A percentile compares a stretch with the other conserved stretches of the same genome.
These are phyloP conservation scores for Trissolcus japonicus DNA, from an alignment of 2,888 invertebrate species.

Conservation along the genomic window DNA sequence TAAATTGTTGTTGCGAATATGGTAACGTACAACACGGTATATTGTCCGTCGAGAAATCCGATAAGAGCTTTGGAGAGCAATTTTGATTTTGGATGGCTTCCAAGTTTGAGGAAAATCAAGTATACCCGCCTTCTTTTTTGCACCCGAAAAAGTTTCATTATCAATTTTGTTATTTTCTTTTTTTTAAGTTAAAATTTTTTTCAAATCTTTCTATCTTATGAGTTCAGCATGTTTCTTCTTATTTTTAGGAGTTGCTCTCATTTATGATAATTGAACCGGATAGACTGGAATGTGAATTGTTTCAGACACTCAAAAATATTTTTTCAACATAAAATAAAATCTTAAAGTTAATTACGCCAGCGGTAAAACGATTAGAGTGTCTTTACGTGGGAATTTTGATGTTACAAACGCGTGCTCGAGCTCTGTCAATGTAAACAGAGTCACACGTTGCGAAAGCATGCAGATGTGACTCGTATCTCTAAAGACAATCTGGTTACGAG, in stretches of 20 bases:
- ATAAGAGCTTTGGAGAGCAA: conserved; percentile 48
- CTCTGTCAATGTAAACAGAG: conserved; percentile 42
- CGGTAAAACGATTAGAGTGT: conserved; percentile 33
- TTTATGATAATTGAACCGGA: too few relatives aligned
- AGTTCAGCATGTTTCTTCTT: neutral
- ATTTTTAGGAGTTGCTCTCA: too few relatives aligned
- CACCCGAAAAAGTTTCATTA: conserved; percentile 41
- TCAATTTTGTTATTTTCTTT: conserved; percentile 3
- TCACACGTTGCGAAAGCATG: conserved; percentile 30
- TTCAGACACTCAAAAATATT: neutral
- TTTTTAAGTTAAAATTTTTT: neutral
- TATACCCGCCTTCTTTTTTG: conserved; percentile 39
- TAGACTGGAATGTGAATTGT: neutral
- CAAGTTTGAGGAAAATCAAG: conserved; percentile 53
- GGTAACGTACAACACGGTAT: conserved; percentile 11
- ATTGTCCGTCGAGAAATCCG: conserved; percentile 42
- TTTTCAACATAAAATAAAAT: conserved; percentile 3
- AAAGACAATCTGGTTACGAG: conserved; percentile 49
- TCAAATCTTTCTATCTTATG: neutral
- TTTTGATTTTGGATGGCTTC: conserved; percentile 54
- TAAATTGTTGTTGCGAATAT: conserved; percentile 27
- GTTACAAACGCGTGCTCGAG: conserved; percentile 21
- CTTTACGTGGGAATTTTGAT: conserved; percentile 28
- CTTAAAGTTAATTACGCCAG: conserved; percentile 19
- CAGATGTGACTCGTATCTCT: conserved; percentile 39